Evolutionary conservation across 2,888 invertebrate species (phyloP).

Genomic region (Pseudolycoriella hygida): DNA sequence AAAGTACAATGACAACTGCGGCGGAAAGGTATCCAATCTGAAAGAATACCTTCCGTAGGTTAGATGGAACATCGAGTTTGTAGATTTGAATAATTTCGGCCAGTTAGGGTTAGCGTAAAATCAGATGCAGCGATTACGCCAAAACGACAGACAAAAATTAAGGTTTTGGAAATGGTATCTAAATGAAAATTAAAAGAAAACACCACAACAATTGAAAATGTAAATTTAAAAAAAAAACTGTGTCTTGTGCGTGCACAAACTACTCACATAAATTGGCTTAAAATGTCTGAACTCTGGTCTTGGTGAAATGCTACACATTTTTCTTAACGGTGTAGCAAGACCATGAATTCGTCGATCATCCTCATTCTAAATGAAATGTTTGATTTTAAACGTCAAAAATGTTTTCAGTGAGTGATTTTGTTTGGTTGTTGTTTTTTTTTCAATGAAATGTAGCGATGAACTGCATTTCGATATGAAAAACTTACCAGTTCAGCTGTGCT

Average conservation of each 20-base stretch:
- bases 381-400: slow-evolving; percentile 1
- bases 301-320: slow-evolving; percentile 31
- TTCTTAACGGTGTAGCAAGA: slow-evolving; percentile 31
- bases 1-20: too few species aligned
- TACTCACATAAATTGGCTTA: slow-evolving; percentile 28
- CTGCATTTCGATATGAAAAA: background rate
- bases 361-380: slow-evolving; percentile 14
- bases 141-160: too few species aligned
- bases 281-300: slow-evolving; percentile 32
- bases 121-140: too few species aligned
- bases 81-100: too few species aligned
- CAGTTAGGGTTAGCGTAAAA: too few species aligned
- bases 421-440: background rate
- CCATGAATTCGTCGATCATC: slow-evolving; percentile 30
- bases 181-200: background rate
- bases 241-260: slow-evolving; percentile 9
- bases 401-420: background rate
- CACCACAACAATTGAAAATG: background rate
- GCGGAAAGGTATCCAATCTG: too few species aligned
- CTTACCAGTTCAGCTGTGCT: slow-evolving; percentile 30
- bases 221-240: background rate
- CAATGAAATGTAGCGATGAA: background rate
- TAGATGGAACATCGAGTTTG: too few species aligned
- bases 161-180: too few species aligned
- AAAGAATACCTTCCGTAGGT: too few species aligned